phyloP scores from a whole-genome alignment of 35 echinoderm and acorn worm species.

The Stichopus chloronotus region DNA sequence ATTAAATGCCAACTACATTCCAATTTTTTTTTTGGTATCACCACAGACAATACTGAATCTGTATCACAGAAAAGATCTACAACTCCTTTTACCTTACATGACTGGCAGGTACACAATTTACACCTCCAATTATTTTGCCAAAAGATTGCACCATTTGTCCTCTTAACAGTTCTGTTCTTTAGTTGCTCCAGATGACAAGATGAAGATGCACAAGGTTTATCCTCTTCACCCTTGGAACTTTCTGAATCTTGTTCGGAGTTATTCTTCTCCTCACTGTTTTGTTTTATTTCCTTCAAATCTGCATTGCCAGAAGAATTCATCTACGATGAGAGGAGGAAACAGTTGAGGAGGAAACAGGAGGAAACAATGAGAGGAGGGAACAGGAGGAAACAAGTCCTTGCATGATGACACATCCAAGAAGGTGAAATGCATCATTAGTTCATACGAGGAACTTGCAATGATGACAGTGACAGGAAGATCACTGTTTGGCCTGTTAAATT shows the following conservation, averaged over 20 bases:
- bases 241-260: neutral
- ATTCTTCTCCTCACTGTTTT: neutral
- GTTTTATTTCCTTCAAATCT: neutral
- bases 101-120: constrained; percentile 82
- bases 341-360: no score
- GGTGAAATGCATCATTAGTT: no score
- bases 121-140: constrained; percentile 84
- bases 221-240: neutral
- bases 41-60: neutral
- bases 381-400: no score
- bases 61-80: neutral
- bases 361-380: no score
- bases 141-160: constrained; percentile 70
- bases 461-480: no score
- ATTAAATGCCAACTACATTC: no score
- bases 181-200: constrained; percentile 79
- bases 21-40: no score
- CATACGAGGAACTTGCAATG: no score
- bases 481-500: no score
- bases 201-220: neutral
- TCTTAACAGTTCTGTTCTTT: constrained; percentile 61
- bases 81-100: constrained; percentile 71
- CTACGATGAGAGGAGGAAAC: neutral
- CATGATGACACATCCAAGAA: no score
- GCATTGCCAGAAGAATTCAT: neutral